Base-by-base conservation (phyloP, 2,888 invertebrate species). In the Panopea generosa region DNA sequence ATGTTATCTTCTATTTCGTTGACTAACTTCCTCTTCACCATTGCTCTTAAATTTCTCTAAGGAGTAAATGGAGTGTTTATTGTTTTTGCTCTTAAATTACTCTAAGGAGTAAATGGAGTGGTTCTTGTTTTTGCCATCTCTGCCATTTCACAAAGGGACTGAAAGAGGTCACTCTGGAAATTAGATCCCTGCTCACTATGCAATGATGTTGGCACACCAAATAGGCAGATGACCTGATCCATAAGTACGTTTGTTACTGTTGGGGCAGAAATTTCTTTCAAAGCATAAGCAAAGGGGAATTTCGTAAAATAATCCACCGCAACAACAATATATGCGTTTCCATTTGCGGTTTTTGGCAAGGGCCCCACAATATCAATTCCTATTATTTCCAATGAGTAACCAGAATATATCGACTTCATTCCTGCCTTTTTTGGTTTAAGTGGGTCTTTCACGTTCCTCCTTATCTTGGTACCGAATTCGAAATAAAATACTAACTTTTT, bases 1-100 rank as follows among this genome's bases (percentile, higher is more conserved):
- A 24, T 57, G 38, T 40, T 40, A 57, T 14, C 18, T 38, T 33
- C 33, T 18, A 40, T 33, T 9, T 57, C 20, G 2, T 43, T 40
- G 2, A 18, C 40, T 7, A 57, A 33, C 57, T 38, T 57, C 2
- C 22, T 4, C 11, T 57, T 57, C n/a, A 57, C 9, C 57, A 57
- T 57, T 7, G 7, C 38, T 20, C 33, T 43, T 16, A 57, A n/a
- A 2, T 18, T 57, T 57, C 16, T 22, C 57, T 40, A 57, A 2
- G 43, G 57, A 9, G 57, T 29, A 43, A 18, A 38, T n/a, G 57
- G 57, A n/a, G 57, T 57, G n/a, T 57, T 57, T 40, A 57, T 38
- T 20, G 20, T 11, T 20, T 57, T 40, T 38, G 57, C 38, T 24
- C 38, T 40, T 2, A 33, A 33, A 57, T 57, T 57, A 9, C 40